phyloP scores from a whole-genome alignment of 1,140 invertebrate genomes.

The Leptinotarsa undecemlineata region DNA sequence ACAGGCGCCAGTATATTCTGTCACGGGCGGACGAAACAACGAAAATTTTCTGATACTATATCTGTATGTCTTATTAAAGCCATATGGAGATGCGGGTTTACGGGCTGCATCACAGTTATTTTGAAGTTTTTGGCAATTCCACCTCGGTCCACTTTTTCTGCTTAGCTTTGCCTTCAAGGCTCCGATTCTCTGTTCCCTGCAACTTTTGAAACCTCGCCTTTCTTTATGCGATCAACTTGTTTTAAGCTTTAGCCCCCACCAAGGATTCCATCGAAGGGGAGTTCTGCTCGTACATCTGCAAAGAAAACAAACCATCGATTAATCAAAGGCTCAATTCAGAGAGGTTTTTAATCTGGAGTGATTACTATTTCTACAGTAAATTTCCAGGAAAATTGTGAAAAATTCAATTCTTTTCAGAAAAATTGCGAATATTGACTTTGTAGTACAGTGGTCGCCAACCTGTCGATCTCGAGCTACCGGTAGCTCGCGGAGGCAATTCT shows the following conservation, averaged over 20 bases:
- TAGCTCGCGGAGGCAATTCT: too few species aligned
- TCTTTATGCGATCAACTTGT: background rate
- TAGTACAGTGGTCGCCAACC: too few species aligned
- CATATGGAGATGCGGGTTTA: background rate
- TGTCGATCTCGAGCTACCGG: too few species aligned
- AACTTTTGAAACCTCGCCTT: background rate
- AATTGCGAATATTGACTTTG: too few species aligned
- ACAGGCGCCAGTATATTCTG: conserved; percentile 7
- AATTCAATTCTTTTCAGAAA: too few species aligned
- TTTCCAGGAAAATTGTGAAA: too few species aligned
- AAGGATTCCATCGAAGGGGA: background rate
- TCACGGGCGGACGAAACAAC: background rate
- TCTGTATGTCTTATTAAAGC: background rate
- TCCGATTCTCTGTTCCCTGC: background rate
- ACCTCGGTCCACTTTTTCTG: background rate
- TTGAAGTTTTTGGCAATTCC: background rate
- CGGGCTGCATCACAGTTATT: background rate
- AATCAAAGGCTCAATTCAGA: background rate
- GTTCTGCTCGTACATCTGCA: background rate
- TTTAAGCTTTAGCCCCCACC: background rate
- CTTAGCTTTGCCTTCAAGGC: background rate
- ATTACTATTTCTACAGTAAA: too few species aligned
- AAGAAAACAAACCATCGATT: background rate
- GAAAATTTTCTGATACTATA: background rate
- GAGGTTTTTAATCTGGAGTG: too few species aligned